Evolutionary conservation across 53 echinoderm and acorn worm genomes (phyloP).

Genomic region (Holothuria leucospilota): DNA sequence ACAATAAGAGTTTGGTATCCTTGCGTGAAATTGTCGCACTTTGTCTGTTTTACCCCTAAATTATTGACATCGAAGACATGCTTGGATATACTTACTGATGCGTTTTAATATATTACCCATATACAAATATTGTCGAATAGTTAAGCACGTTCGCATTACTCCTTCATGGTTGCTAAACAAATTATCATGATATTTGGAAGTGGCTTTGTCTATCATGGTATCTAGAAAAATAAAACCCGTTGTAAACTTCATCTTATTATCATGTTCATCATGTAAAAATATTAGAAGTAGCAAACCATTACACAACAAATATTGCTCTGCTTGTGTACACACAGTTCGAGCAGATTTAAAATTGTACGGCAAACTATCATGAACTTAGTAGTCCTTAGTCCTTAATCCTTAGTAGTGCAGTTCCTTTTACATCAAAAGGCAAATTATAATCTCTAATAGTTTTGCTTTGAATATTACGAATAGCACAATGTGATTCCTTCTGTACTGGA

Average conservation of each 20-base stretch:
- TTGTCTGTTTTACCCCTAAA: constrained; percentile 9
- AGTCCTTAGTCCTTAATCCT: too few relatives aligned
- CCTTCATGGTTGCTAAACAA: constrained; percentile 68
- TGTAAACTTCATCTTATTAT: constrained; percentile 53
- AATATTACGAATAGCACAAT: too few relatives aligned
- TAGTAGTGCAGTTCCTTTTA: neutral
- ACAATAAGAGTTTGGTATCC: constrained; percentile 8
- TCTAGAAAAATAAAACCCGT: constrained; percentile 57
- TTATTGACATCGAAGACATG: neutral
- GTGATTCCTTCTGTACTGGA: too few relatives aligned
- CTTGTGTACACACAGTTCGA: constrained; percentile 24
- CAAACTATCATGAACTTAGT: constrained; percentile 38
- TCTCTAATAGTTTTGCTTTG: neutral
- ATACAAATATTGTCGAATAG: constrained; percentile 53
- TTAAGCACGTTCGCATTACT: constrained; percentile 64
- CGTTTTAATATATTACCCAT: constrained; percentile 44
- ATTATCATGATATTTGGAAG: constrained; percentile 61
- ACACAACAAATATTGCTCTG: constrained; percentile 61
- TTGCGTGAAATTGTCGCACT: constrained; percentile 8
- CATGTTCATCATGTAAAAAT: constrained; percentile 42
- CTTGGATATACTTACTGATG: constrained; percentile 14
- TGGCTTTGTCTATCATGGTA: constrained; percentile 53
- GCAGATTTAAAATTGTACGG: constrained; percentile 52
- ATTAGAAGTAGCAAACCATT: constrained; percentile 58
- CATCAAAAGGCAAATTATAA: neutral